These are phyloP conservation scores for Danio aesculapii DNA, from an alignment of 2,797 vertebrate genomes.

Conservation along the genomic window DNA sequence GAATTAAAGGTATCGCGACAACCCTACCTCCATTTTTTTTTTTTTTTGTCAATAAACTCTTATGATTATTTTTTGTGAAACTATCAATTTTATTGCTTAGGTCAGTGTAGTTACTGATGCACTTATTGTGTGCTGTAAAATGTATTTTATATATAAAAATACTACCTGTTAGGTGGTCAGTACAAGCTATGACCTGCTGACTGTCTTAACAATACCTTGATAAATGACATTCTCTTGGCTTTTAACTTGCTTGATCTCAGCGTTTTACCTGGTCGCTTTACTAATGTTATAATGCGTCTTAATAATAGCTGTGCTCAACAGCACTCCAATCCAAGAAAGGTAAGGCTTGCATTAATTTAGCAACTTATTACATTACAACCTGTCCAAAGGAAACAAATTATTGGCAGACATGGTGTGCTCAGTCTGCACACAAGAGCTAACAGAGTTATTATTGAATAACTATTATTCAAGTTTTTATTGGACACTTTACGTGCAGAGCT, in stretches of 20 bases:
- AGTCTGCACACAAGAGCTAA: slow-evolving; percentile 7
- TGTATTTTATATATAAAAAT: no score
- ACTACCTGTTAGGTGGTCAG: background rate
- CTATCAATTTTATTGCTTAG: no score
- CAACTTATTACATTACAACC: slow-evolving; percentile 60
- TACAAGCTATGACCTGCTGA: background rate
- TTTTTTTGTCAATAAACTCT: no score
- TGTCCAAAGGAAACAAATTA: slow-evolving; percentile 54
- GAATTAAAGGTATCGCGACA: no score
- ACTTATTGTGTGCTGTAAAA: no score
- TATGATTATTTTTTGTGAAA: no score
- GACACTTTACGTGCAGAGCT: background rate
- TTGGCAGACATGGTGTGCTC: background rate
- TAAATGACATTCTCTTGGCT: background rate
- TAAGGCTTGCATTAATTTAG: slow-evolving; percentile 55
- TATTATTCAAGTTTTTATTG: slow-evolving; percentile 8
- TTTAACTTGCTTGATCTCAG: slow-evolving; percentile 6
- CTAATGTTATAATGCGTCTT: slow-evolving; percentile 62
- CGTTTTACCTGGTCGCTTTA: slow-evolving; percentile 30
- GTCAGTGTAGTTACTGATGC: no score
- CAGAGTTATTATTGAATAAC: slow-evolving; percentile 27
- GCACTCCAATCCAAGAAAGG: slow-evolving; percentile 56
- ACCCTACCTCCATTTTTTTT: no score
- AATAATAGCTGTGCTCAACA: slow-evolving; percentile 69
- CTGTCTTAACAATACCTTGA: background rate